Conservation (phyloP, 53 echinoderm and acorn worm genomes). For the Glandiceps talaboti region DNA sequence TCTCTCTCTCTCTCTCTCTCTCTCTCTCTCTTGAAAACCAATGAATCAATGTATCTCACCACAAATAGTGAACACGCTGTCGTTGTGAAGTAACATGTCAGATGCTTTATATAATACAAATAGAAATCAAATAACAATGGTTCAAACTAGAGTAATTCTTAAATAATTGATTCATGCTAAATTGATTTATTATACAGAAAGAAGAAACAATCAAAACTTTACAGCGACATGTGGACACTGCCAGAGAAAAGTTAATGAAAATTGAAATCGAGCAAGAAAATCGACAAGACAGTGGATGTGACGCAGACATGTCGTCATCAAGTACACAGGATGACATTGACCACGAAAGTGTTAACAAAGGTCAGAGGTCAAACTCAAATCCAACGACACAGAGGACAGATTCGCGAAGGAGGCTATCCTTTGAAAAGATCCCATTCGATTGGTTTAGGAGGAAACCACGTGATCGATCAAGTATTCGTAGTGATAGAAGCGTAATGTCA, state of each 20-base stretch:
- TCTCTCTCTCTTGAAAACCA: too few relatives aligned
- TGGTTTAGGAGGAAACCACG: slow-evolving; percentile 18
- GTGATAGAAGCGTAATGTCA: slow-evolving; percentile 40
- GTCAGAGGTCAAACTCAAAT: background rate
- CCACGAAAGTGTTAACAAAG: slow-evolving; percentile 1
- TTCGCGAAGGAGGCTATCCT: background rate
- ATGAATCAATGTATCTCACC: too few relatives aligned
- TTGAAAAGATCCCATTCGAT: background rate
- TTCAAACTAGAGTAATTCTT: too few relatives aligned
- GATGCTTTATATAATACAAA: too few relatives aligned
- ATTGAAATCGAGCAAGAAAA: slow-evolving; percentile 39
- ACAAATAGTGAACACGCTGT: too few relatives aligned
- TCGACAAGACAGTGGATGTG: slow-evolving; percentile 94
- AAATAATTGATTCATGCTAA: too few relatives aligned
- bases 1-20: too few relatives aligned
- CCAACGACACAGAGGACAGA: background rate
- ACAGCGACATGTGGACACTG: slow-evolving; percentile 70
- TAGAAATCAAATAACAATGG: too few relatives aligned
- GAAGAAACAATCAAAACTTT: slow-evolving; percentile 76
- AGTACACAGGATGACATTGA: slow-evolving; percentile 49
- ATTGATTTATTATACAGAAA: slow-evolving; percentile 69
- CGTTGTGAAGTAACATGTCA: too few relatives aligned
- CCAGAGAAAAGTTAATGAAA: slow-evolving; percentile 71
- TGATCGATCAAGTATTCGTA: slow-evolving; percentile 46
- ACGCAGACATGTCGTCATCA: slow-evolving; percentile 89